Evolutionary conservation across 2,888 invertebrate species (phyloP), one percentile per base, ranked within the genome.

Genomic region (Hirudinaria manillensis): DNA sequence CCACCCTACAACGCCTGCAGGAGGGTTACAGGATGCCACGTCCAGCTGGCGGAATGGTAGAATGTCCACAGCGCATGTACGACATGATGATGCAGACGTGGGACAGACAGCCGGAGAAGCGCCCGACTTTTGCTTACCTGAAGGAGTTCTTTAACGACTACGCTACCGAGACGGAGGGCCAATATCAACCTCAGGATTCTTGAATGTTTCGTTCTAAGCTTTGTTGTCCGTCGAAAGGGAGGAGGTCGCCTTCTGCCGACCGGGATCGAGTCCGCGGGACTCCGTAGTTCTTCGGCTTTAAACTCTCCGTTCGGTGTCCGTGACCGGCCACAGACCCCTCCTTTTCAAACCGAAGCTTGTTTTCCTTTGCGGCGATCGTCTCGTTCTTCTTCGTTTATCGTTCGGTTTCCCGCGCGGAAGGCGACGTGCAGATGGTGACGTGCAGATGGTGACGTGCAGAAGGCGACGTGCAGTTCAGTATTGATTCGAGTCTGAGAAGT

Each of bases 21-120:
- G 90, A 93, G 81, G 98, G 98, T 74, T 97, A 96, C 87, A 89
- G 98, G 81, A 98, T 98, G 98, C 94, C 94, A 51, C 94, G 94
- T 83, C 98, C 98, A 0, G 55, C 53, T 10, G 77, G 76, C 13
- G 89, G 90, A 32, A 68, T 76, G 4, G 78, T 82, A 6, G 82
- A 82, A 3, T 89, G 97, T 80, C 96, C 97, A 2, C 96, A 96
- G 83, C 92, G 93, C 81, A 93, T 98, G 78, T 99, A 98, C 87
- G 90, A 92, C 83, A 89, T 93, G 80, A 95, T 98, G 93, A 87
- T 95, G 72, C 76, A 76, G 38, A 79, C 79, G 70, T 80, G 80
- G 80, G 75, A 78, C 68, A 71, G 70, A n/a, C 91, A 91, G 80
- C 93, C 98, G 0, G 97, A 98, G 82, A 92, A 93, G 83, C 88